Evolutionary conservation across 2,797 vertebrate species (phyloP), one percentile per base, ranked within the genome.

Genomic region (Rhinichthys osculus): DNA sequence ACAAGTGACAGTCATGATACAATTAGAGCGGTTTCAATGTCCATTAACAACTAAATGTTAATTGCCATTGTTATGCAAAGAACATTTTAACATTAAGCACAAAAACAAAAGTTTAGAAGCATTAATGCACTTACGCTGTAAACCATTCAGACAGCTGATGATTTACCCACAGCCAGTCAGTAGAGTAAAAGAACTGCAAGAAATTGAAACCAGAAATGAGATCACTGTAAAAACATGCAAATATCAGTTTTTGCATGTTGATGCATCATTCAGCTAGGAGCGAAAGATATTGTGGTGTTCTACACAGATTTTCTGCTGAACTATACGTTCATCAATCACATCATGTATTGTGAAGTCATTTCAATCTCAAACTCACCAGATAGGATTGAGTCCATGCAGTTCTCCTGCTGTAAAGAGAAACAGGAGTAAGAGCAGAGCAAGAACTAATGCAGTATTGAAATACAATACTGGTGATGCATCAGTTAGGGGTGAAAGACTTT

Each of bases 221-320:
- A 72, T 0, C 3, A 5, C 59, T 13, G 0, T 3, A 72, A n/a
- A 23, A 13, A 44, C 0, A 0, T 6, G 7, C 4, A 42, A 72
- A 13, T 7, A 5, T 19, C 10, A n/a, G 4, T 2, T 71, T 4
- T 44, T 0, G 11, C 1, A 23, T 47, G 23, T 19, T 19, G 52
- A 92, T 27, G 83, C 91, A 83, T 95, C n/a, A n/a, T n/a, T n/a
- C 93, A 94, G 94, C 33, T 95, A 95, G 94, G 94, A 93, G 93
- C 93, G 93, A 95, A 95, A 95, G 95, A 94, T 92, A 33, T 87
- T 77, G 83, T 84, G n/a, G 40, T 0, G n/a, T 88, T 88, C 89
- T 85, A 93, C 94, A 91, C 2, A 0, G 42, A 44, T 4, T 13
- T 44, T 13, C 11, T 13, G 44, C 11, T 44, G 11, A 44, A 13